phyloP scores from a whole-genome alignment of 1,140 invertebrate genomes.

The Protaetia brevitarsis region DNA sequence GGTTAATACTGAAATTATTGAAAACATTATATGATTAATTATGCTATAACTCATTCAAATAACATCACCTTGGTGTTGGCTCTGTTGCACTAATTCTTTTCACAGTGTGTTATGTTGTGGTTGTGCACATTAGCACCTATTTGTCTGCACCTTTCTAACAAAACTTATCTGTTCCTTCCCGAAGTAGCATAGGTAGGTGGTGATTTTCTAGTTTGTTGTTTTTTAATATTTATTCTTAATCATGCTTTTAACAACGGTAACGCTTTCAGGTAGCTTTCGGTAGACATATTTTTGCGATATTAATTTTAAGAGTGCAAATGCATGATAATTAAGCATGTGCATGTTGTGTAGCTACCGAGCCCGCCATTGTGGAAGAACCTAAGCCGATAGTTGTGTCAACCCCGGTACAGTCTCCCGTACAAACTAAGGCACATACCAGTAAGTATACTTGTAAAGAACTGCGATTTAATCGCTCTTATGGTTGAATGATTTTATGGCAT shows the following conservation, averaged over 20 bases:
- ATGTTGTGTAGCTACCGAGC: conserved; percentile 23
- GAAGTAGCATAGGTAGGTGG: neutral
- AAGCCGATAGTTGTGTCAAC: conserved; percentile 10
- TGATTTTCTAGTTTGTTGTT: neutral
- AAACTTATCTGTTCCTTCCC: neutral
- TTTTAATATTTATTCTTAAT: neutral
- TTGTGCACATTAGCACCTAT: neutral
- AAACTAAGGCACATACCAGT: conserved; percentile 20
- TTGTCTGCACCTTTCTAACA: neutral
- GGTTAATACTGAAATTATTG: too few species aligned
- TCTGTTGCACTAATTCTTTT: conserved; percentile 19
- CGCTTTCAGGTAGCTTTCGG: neutral
- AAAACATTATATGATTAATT: neutral
- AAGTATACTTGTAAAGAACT: neutral
- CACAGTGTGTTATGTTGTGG: neutral
- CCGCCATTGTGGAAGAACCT: conserved; percentile 15
- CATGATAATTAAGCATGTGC: conserved; percentile 23
- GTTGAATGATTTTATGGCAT: too few species aligned
- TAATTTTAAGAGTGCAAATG: conserved; percentile 10
- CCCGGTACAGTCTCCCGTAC: neutral
- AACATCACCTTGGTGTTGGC: conserved; percentile 19
- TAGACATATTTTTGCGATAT: neutral
- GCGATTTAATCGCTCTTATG: neutral
- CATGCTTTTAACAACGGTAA: conserved; percentile 11
- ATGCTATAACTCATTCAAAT: conserved; percentile 3